Conservation (phyloP, 2,797 vertebrate species). For the Myotis myotis region DNA sequence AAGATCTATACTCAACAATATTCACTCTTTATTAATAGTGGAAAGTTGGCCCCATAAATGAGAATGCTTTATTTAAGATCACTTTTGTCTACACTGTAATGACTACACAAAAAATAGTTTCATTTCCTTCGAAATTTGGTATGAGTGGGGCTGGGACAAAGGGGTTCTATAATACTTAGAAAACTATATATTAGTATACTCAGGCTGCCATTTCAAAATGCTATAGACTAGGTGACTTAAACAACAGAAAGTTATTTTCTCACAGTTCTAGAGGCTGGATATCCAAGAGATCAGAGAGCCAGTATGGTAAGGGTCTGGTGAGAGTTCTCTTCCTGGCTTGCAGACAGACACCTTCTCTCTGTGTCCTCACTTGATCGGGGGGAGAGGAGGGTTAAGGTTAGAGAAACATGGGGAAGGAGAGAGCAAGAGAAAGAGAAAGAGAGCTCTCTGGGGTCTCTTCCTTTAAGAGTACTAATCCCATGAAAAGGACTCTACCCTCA, state of each 20-base stretch:
- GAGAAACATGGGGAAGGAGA: too few species aligned
- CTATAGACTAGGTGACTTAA: neutral
- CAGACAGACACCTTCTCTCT: neutral
- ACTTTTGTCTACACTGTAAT: neutral
- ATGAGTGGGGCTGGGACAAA: neutral
- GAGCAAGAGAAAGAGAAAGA: too few species aligned
- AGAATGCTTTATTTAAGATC: neutral
- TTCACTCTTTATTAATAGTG: neutral
- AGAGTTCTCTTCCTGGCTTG: neutral
- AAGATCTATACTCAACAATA: neutral
- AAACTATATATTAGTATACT: neutral
- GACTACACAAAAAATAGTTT: neutral
- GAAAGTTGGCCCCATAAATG: neutral
- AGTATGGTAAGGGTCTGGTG: neutral
- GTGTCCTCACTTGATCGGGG: neutral
- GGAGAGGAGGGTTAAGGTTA: too few species aligned
- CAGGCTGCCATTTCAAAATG: neutral
- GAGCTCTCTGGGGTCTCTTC: neutral
- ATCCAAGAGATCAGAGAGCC: neutral
- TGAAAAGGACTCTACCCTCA: neutral
- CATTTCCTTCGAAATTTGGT: neutral
- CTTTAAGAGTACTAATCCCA: neutral
- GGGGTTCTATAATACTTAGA: neutral
- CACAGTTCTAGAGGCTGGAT: neutral
- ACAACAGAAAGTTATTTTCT: neutral